These are phyloP conservation scores for Protodeltote pygarga DNA, from an alignment of 2,888 invertebrate genomes.

Conservation along the genomic window DNA sequence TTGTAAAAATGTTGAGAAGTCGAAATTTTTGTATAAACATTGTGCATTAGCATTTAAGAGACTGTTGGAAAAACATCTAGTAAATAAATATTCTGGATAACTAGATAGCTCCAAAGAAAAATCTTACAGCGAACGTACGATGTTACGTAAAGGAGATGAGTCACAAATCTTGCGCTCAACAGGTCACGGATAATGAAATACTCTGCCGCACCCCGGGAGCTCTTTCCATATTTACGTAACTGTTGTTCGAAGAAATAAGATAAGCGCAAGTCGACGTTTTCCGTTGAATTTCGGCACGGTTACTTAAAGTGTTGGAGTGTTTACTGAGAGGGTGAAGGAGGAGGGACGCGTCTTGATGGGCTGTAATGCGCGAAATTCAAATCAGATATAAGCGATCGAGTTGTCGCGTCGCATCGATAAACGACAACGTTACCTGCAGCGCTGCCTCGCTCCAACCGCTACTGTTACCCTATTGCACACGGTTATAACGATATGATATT, in stretches of 20 bases:
- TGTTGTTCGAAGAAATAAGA: constrained; percentile 76
- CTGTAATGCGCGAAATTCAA: constrained; percentile 81
- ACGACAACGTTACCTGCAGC: constrained; percentile 52
- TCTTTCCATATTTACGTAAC: constrained; percentile 80
- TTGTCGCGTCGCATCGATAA: constrained; percentile 70
- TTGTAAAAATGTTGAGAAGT: constrained; percentile 1
- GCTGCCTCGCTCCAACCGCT: constrained; percentile 62
- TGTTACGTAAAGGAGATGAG: constrained; percentile 70
- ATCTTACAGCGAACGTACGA: constrained; percentile 53
- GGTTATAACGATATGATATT: constrained; percentile 65
- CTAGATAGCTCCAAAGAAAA: constrained; percentile 47
- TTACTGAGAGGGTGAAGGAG: constrained; percentile 66
- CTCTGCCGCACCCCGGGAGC: constrained; percentile 72
- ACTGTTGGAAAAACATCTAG: constrained; percentile 8
- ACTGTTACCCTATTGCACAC: constrained; percentile 63
- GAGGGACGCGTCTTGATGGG: constrained; percentile 61
- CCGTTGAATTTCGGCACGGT: constrained; percentile 69
- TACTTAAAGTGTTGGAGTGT: constrained; percentile 75
- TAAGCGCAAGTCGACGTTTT: constrained; percentile 70
- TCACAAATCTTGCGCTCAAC: constrained; percentile 81
- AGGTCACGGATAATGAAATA: constrained; percentile 84
- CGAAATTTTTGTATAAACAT: constrained; percentile 18
- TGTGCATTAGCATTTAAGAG: constrained; percentile 15
- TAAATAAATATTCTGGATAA: constrained; percentile 28
- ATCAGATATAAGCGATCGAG: constrained; percentile 80